Evolutionary conservation across 2,113 vertebrate species (phyloP).

Genomic region (Aix galericulata): DNA sequence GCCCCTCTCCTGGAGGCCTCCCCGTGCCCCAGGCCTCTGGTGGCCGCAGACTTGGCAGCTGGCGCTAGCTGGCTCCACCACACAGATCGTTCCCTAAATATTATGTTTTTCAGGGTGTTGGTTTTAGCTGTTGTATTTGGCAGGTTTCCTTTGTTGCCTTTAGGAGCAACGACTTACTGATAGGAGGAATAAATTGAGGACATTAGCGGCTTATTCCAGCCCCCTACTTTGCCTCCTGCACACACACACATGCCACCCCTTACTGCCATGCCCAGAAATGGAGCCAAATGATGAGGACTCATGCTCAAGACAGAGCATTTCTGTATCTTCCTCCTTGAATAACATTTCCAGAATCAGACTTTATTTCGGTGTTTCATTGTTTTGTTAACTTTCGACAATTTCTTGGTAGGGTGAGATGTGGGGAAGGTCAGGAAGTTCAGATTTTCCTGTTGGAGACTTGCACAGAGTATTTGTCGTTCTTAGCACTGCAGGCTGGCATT

Average conservation of each 20-base stretch:
- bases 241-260: not conserved
- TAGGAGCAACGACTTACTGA: not conserved
- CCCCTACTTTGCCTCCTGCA: not conserved
- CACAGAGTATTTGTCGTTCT: not conserved
- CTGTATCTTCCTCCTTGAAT: not conserved
- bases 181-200: conserved; percentile 12
- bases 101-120: conserved; percentile 36
- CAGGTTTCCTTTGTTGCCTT: conserved; percentile 10
- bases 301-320: not conserved
- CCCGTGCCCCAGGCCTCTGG: not conserved
- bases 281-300: not conserved
- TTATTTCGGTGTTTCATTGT: not conserved
- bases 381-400: not conserved
- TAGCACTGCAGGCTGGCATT: not conserved
- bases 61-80: not conserved
- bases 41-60: conserved; percentile 17
- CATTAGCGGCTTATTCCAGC: not conserved
- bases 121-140: conserved; percentile 53
- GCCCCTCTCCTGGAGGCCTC: not conserved
- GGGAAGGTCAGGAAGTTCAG: not conserved
- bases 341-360: not conserved
- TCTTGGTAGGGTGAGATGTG: not conserved
- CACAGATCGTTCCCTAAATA: conserved; percentile 6
- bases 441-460: not conserved
- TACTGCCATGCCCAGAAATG: not conserved